These are phyloP conservation scores for Nasonia giraulti DNA, from an alignment of 1,140 invertebrate species.

Conservation along the genomic window DNA sequence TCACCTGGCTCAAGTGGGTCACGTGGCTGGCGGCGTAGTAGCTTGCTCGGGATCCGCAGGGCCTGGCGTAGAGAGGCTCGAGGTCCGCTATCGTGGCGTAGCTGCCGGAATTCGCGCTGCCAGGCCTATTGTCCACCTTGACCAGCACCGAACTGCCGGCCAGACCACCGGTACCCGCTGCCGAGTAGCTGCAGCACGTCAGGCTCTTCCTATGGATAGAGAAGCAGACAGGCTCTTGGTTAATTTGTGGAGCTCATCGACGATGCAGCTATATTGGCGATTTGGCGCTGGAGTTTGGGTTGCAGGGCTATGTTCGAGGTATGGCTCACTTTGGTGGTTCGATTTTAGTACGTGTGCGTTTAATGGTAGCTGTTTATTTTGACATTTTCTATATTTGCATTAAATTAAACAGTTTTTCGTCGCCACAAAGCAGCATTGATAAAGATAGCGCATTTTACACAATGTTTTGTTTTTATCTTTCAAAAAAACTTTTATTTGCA, in stretches of 20 bases:
- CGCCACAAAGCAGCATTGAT: no score
- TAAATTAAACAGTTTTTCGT: no score
- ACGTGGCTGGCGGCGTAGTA: slow-evolving; percentile 78
- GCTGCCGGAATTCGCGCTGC: slow-evolving; percentile 84
- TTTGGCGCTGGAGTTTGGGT: neutral
- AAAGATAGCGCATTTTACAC: no score
- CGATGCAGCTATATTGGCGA: neutral
- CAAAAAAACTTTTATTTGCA: no score
- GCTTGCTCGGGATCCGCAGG: slow-evolving; percentile 75
- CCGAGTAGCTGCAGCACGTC: slow-evolving; percentile 72
- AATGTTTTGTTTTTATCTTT: no score
- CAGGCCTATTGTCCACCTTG: slow-evolving; percentile 80
- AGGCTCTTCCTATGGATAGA: slow-evolving; percentile 69
- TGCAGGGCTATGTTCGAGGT: no score
- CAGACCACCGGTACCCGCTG: slow-evolving; percentile 69
- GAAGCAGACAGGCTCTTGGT: neutral
- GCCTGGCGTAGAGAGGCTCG: slow-evolving; percentile 76
- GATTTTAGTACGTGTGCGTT: no score
- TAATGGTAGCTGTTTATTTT: no score
- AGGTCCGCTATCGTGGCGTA: slow-evolving; percentile 88
- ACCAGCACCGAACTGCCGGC: slow-evolving; percentile 78
- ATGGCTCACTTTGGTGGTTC: no score
- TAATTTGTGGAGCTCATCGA: neutral
- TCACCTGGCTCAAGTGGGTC: slow-evolving; percentile 76
- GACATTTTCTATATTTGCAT: no score